phyloP scores from a whole-genome alignment of 2,888 invertebrate species.

The Drosophila mayaguana region DNA sequence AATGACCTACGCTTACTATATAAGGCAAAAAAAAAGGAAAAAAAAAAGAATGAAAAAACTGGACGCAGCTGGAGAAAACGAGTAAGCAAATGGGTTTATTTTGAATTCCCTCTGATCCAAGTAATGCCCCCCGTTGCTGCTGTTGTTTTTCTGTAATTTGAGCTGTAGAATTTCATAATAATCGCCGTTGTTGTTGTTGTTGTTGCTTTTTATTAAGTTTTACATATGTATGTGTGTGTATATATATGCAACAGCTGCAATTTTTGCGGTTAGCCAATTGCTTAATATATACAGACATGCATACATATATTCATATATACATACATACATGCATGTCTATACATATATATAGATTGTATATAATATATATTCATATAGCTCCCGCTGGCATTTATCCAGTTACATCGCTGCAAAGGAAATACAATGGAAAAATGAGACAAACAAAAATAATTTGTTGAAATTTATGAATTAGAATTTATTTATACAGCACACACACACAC shows the following conservation, averaged over 20 bases:
- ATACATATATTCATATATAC: neutral
- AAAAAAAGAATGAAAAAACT: conserved; percentile 1
- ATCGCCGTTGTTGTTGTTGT: conserved; percentile 19
- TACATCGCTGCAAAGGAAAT: conserved; percentile 55
- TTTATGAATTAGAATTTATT: conserved; percentile 69
- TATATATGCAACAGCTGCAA: conserved; percentile 47
- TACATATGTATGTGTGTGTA: neutral
- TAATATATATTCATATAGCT: conserved; percentile 3
- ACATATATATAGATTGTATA: conserved; percentile 7
- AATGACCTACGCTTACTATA: conserved; percentile 36
- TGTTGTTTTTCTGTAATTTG: conserved; percentile 42
- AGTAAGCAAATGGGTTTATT: conserved; percentile 5
- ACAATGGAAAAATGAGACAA: conserved; percentile 43
- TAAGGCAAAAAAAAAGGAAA: conserved; percentile 2
- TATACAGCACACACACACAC: conserved; percentile 7
- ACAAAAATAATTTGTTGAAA: conserved; percentile 55
- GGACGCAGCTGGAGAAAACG: conserved; percentile 7
- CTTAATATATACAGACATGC: conserved; percentile 11
- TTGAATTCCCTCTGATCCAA: neutral
- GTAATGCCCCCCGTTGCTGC: neutral
- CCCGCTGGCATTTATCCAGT: conserved; percentile 60
- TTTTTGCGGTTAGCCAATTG: conserved; percentile 52
- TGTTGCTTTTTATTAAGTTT: conserved; percentile 43
- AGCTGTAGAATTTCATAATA: conserved; percentile 48
- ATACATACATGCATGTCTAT: neutral